phyloP scores from a whole-genome alignment of 2,113 vertebrate genomes.

The Meleagris gallopavo region DNA sequence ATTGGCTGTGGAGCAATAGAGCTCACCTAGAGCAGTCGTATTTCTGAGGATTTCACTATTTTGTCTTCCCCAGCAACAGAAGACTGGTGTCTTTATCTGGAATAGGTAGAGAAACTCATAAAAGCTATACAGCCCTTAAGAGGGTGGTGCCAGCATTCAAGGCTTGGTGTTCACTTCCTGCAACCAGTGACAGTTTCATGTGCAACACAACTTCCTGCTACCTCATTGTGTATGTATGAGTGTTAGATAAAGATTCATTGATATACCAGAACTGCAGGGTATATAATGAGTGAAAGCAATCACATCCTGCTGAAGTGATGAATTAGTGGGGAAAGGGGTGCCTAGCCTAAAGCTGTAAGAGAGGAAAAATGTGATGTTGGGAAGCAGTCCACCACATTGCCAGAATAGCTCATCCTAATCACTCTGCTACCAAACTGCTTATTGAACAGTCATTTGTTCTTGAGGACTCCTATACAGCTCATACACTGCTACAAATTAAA shows the following conservation, averaged over 20 bases:
- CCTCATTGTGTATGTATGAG: neutral
- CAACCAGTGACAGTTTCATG: neutral
- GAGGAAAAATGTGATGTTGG: neutral
- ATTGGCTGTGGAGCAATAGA: neutral
- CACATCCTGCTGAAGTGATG: fast-evolving
- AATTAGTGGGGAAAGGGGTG: neutral
- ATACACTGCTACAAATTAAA: neutral
- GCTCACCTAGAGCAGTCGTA: neutral
- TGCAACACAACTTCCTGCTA: neutral
- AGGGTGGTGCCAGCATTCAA: neutral
- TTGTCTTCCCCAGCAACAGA: neutral
- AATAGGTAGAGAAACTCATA: neutral
- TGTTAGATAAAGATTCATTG: fast-evolving
- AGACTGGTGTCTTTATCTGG: neutral
- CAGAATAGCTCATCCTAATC: neutral
- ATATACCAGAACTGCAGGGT: neutral
- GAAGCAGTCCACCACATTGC: neutral
- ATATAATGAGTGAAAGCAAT: neutral
- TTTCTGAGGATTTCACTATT: neutral
- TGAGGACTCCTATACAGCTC: neutral
- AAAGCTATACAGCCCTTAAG: neutral
- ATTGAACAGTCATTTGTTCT: neutral
- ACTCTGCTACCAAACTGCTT: neutral
- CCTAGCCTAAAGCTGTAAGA: neutral
- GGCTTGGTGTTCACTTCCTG: neutral